phyloP scores from a whole-genome alignment of 1,140 invertebrate species.

The Berghia stephanieae region DNA sequence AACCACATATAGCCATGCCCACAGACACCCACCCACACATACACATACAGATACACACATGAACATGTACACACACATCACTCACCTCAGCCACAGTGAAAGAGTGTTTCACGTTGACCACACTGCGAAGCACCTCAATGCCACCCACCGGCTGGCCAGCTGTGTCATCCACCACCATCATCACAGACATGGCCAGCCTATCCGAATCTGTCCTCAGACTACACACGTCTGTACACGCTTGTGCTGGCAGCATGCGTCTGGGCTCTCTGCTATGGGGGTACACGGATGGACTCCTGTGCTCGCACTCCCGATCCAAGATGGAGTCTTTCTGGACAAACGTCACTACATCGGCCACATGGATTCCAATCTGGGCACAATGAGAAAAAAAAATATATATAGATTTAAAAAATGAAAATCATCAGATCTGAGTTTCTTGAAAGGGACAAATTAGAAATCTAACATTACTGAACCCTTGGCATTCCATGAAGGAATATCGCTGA shows the following conservation, averaged over 20 bases:
- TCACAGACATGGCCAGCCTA: constrained; percentile 54
- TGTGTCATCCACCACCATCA: constrained; percentile 48
- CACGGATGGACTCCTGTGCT: constrained; percentile 46
- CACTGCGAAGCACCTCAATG: constrained; percentile 29
- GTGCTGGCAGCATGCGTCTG: constrained; percentile 64
- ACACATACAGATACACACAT: neutral
- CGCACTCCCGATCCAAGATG: constrained; percentile 57
- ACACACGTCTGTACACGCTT: constrained; percentile 63
- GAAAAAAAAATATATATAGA: neutral
- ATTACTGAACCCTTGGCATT: neutral
- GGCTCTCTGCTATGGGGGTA: constrained; percentile 47
- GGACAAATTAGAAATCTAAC: neutral
- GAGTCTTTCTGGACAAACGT: constrained; percentile 55
- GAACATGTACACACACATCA: neutral
- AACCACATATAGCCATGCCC: no score
- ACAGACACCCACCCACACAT: neutral
- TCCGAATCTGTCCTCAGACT: constrained; percentile 62
- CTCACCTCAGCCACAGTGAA: constrained; percentile 48
- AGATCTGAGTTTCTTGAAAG: neutral
- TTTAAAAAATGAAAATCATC: neutral
- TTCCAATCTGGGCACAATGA: constrained; percentile 39
- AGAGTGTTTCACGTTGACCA: constrained; percentile 51
- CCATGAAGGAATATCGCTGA: neutral
- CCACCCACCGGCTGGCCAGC: constrained; percentile 40
- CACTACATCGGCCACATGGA: constrained; percentile 64